Base-by-base conservation (phyloP, 2,797 vertebrate genomes). In the Pogoniulus pusillus region DNA sequence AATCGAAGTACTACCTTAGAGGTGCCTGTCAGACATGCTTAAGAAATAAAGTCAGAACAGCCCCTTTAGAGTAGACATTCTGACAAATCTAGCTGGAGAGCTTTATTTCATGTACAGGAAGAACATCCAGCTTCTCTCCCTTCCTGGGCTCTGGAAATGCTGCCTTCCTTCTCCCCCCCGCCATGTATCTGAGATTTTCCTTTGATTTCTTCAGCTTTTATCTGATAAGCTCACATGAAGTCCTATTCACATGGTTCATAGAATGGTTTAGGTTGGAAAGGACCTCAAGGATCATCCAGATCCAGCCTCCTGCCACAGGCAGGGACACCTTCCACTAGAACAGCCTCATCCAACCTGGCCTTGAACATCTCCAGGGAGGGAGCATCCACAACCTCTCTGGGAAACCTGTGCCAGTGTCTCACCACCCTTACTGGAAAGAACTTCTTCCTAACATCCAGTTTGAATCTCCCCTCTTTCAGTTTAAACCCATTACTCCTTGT, bases 1-100 rank as follows among this genome's bases (percentile, higher is more conserved):
- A 92, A 84, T n/a, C 3, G 23, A 68, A 51, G 54, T 37, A 79
- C 71, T 32, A 10, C 41, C 30, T 78, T 45, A 76, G 68, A 89
- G 92, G 26, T 62, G 27, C 59, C 39, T 72, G 41, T 81, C 70
- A 75, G 47, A 60, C 49, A 54, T 16, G 9, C 35, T 79, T 70
- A 59, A 81, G 51, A 91, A 91, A 91, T 69, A 74, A 75, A 94
- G n/a, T 53, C 37, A 73, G 18, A 75, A 75, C 22, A 79, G 51
- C 18, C 30, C 41, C 72, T 82, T 80, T 51, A 80, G 62, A 58
- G 19, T 71, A 82, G 69, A 37, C 27, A 47, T 17, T 47, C 58
- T 58, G 41, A 89, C 90, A 89, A 73, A 78, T 37, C 14, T 39
- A 87, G 27, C 59, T 65, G 29, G 39, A 78, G 59, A 75, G 14